Base-by-base conservation (phyloP, 2,113 vertebrate genomes). In the Himantopus leucocephalus region DNA sequence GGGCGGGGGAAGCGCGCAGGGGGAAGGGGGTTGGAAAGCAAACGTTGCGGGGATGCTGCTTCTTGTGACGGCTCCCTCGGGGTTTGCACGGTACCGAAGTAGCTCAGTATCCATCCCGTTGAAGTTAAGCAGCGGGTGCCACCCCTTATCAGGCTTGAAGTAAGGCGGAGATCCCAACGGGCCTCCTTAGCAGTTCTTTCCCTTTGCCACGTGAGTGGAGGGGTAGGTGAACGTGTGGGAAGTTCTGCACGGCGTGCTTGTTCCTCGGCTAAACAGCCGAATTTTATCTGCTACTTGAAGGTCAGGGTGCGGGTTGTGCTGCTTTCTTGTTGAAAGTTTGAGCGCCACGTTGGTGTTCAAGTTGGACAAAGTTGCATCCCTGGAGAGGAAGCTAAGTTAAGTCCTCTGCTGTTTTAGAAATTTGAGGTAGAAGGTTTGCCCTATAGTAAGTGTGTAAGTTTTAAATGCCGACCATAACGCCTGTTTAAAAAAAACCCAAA, bases 271-370 rank as follows among this genome's bases (percentile, higher is more conserved):
- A 3, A 32, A 0, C 13, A 4, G 43, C 12, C 35, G 35, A 35
- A 35, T 43, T 10, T 10, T 39, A 1, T 16, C 47, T n/a, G 22
- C 5, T 19, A 2, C 16, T 22, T 8, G 29, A 5, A 45, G 67
- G 14, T 41, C 14, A 8, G 39, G 50, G 34, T 52, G 80, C 39
- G 50, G 26, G 12, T 5, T 35, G 34, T 14, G 56, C 9, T 47
- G 16, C 12, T 39, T 20, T 37, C 12, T 26, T 41, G 0, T 1
- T 19, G n/a, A 34, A 35, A 47, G 6, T 26, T 7, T 50, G 29
- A 53, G 30, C 41, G 6, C 15, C 27, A 0, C 20, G 0, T 1
- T 55, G n/a, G 2, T 39, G 16, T 32, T 70, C 7, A 22, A 0
- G 27, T 62, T 71, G 41, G 26, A 2, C 27, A 11, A 14, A 60